Conservation (phyloP, 1,140 invertebrate species). For the Zaprionus kolodkinae region DNA sequence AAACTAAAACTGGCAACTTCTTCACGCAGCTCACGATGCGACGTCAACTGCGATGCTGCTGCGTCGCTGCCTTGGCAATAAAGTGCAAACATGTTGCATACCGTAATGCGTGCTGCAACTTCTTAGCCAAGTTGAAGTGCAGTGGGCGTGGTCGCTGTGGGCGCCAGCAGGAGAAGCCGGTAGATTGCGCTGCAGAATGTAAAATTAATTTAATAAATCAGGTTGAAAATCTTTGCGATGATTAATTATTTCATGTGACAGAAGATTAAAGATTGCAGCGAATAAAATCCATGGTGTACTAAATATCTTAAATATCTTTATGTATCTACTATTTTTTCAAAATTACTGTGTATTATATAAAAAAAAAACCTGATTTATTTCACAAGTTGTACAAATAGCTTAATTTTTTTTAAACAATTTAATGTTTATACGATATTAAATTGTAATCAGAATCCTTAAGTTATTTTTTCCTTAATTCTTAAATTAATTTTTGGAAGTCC, state of each 20-base stretch:
- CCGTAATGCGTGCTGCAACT: conserved; percentile 64
- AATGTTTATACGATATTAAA: too few species aligned
- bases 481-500: neutral
- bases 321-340: too few species aligned
- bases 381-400: too few species aligned
- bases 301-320: too few species aligned
- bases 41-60: conserved; percentile 26
- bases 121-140: conserved; percentile 45
- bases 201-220: conserved; percentile 5
- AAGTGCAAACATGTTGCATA: conserved; percentile 74
- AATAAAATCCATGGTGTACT: too few species aligned
- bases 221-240: neutral
- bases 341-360: too few species aligned
- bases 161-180: neutral
- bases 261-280: neutral
- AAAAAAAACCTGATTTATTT: too few species aligned
- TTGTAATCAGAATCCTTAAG: too few species aligned
- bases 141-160: conserved; percentile 12
- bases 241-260: neutral
- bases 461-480: too few species aligned
- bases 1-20: conserved; percentile 66
- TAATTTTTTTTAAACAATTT: too few species aligned
- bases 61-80: conserved; percentile 61
- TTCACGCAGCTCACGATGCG: conserved; percentile 24
- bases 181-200: neutral